These are phyloP conservation scores for Charaxes varanes DNA, from an alignment of 1,140 invertebrate species.

Conservation along the genomic window DNA sequence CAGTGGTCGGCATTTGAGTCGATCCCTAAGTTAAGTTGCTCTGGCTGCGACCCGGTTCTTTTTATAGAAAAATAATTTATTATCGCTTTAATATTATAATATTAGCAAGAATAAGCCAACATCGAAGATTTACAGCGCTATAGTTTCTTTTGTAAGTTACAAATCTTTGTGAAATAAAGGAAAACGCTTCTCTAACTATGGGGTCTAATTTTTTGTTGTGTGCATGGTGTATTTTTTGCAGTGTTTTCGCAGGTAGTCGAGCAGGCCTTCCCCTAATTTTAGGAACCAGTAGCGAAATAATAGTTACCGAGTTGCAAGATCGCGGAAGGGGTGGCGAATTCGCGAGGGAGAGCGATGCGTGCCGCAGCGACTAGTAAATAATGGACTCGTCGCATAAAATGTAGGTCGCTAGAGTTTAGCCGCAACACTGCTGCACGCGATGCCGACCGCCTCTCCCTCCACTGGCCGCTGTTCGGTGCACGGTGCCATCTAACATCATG, in stretches of 20 bases:
- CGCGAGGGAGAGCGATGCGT: conserved; percentile 43
- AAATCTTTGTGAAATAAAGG: too few species aligned
- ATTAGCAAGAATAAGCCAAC: too few species aligned
- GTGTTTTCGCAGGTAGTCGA: conserved; percentile 65
- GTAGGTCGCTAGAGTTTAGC: conserved; percentile 64
- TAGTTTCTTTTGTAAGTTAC: too few species aligned
- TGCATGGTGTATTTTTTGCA: conserved; percentile 64
- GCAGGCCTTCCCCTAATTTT: conserved; percentile 25
- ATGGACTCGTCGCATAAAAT: conserved; percentile 66
- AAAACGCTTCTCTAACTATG: too few species aligned
- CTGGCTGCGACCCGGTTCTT: too few species aligned
- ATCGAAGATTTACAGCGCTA: too few species aligned
- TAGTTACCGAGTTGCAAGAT: conserved; percentile 11
- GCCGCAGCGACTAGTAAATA: conserved; percentile 49
- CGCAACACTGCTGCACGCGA: conserved; percentile 47
- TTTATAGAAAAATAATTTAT: too few species aligned
- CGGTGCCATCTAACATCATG: conserved; percentile 9
- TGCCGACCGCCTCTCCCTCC: conserved; percentile 43
- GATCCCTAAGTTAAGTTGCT: too few species aligned
- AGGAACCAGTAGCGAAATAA: conserved; percentile 16
- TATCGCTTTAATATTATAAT: too few species aligned
- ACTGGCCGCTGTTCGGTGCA: conserved; percentile 21
- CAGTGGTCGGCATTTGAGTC: too few species aligned
- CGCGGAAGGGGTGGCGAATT: conserved; percentile 24
- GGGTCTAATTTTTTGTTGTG: conserved; percentile 68